Evolutionary conservation across 2,888 invertebrate genomes (phyloP), one percentile per base, ranked within the genome.

Genomic region (Chamaedrilus cognettii): DNA sequence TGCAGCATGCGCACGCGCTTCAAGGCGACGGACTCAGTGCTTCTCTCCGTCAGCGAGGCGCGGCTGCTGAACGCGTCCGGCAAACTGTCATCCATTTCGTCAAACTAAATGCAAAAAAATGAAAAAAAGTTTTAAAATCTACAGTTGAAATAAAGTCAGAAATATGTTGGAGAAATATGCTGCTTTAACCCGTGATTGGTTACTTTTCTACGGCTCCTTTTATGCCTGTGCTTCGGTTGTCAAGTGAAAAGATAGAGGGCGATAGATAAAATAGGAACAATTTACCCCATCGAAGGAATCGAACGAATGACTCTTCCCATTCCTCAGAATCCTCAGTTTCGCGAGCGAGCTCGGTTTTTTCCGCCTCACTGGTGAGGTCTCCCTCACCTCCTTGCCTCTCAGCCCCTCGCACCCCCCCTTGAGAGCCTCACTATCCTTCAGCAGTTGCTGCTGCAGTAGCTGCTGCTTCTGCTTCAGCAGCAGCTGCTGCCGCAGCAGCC

Each of bases 1-100:
- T 65, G 65, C 11, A 65, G 65, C 33, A 65, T 32, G 5, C 56
- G 55, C 59, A 31, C 49, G n/a, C 65, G 23, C 49, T 56, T 58
- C 50, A 60, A 58, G n/a, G 31, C 15, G 15, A 59, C 65, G 5
- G 65, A 52, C 26, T 52, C 55, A 23, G 26, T 52, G 28, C 7
- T 23, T 52, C 23, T 23, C 19, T 26, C 26, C 11, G 42, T 42
- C 42, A 42, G 11, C 42, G 11, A 42, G 19, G 42, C 11, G 11
- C 42, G 42, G 19, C 19, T 42, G 19, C 19, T 19, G 19, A 42
- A 11, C 11, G 42, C 11, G 11, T 42, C 11, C 19, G 42, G 19
- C 11, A 42, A 11, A n/a, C n/a, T n/a, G n/a, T n/a, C n/a, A n/a
- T n/a, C n/a, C 42, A 42, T 42, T 42, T 42, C 42, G 42, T 42